Evolutionary conservation across 2,888 invertebrate genomes (phyloP).

Genomic region (Pemphredon lugubris): DNA sequence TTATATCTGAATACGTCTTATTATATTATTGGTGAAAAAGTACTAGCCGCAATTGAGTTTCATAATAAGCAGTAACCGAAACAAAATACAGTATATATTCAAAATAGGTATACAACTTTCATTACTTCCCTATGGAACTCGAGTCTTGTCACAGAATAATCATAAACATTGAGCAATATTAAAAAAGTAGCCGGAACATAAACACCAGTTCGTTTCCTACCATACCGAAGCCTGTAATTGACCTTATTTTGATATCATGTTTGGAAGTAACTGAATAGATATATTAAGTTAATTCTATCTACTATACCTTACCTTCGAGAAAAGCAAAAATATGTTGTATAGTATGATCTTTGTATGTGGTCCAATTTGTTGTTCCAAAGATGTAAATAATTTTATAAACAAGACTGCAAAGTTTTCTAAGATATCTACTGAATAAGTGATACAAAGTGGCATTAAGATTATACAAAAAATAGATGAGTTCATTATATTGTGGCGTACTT

Average conservation of each 20-base stretch:
- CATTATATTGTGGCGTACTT: slow-evolving; percentile 16
- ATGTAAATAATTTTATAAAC: slow-evolving; percentile 42
- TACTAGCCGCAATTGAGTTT: slow-evolving; percentile 33
- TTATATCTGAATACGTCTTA: slow-evolving; percentile 20
- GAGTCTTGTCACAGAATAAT: slow-evolving; percentile 11
- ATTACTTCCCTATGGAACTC: slow-evolving; percentile 34
- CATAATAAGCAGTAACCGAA: slow-evolving; percentile 34
- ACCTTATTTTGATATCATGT: slow-evolving; percentile 42
- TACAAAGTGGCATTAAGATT: slow-evolving; percentile 51
- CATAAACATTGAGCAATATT: slow-evolving; percentile 20
- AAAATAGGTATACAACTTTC: slow-evolving; percentile 40
- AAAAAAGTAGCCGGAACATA: slow-evolving; percentile 24
- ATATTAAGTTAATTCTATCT: slow-evolving; percentile 22
- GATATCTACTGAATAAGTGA: slow-evolving; percentile 48
- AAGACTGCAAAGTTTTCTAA: slow-evolving; percentile 35
- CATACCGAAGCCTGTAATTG: slow-evolving; percentile 27
- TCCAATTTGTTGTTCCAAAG: slow-evolving; percentile 47
- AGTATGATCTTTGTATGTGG: slow-evolving; percentile 33
- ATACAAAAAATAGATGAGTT: slow-evolving; percentile 39
- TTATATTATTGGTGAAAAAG: slow-evolving; percentile 35
- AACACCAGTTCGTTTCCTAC: slow-evolving; percentile 22
- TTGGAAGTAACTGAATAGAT: slow-evolving; percentile 19
- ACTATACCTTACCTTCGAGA: slow-evolving; percentile 16
- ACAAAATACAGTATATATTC: slow-evolving; percentile 37
- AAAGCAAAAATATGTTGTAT: slow-evolving; percentile 34